Conservation (phyloP, 2,113 vertebrate species). For the Poecile atricapillus region DNA sequence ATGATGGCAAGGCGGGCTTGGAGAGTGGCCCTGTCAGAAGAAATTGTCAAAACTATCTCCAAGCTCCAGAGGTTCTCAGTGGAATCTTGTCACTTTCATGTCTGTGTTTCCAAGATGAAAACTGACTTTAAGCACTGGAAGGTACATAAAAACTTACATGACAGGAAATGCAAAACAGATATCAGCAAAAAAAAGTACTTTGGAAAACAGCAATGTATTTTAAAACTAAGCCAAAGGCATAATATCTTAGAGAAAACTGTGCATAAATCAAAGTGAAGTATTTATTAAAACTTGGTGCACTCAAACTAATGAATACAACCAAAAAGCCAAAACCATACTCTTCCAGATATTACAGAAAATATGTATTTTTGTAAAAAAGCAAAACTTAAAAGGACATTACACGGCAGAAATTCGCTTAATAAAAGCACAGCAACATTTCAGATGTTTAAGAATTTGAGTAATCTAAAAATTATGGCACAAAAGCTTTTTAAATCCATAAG, state of each 20-base stretch:
- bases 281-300: neutral
- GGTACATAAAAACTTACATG: conserved; percentile 11
- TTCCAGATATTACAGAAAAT: neutral
- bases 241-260: neutral
- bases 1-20: neutral
- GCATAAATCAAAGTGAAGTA: neutral
- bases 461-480: neutral
- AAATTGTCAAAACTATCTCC: neutral
- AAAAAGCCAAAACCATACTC: neutral
- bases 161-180: conserved; percentile 36
- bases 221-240: conserved; percentile 13
- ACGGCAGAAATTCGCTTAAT: neutral
- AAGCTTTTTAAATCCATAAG: neutral
- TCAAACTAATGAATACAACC: conserved; percentile 10
- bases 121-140: neutral
- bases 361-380: neutral
- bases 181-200: neutral
- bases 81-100: neutral
- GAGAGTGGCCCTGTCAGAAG: neutral
- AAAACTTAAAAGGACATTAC: neutral
- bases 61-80: neutral
- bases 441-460: neutral
- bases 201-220: neutral
- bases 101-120: neutral
- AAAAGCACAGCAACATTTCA: neutral